phyloP scores from a whole-genome alignment of 2,888 invertebrate species.

The Polyommatus iphigenia region DNA sequence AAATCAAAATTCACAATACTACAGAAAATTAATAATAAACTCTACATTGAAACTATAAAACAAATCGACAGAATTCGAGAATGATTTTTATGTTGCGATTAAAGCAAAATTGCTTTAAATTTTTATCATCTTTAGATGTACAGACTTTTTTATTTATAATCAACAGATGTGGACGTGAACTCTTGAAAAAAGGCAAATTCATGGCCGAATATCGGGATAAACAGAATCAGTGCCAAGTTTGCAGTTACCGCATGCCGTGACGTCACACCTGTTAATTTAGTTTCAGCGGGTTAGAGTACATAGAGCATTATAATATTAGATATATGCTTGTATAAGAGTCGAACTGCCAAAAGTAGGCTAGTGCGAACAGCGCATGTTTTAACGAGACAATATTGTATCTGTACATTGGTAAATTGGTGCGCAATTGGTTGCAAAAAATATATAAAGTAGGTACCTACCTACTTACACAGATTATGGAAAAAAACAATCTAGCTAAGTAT shows the following conservation, averaged over 20 bases:
- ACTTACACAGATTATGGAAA: too few relatives aligned
- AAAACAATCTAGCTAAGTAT: too few relatives aligned
- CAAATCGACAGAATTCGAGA: not conserved
- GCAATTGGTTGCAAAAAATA: too few relatives aligned
- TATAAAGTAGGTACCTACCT: too few relatives aligned
- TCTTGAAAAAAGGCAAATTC: conserved; percentile 53
- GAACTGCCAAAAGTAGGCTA: not conserved
- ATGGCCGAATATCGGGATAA: conserved; percentile 60
- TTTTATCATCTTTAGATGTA: not conserved
- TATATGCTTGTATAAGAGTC: not conserved
- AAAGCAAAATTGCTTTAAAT: not conserved
- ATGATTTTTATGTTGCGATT: not conserved
- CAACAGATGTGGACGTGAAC: conserved; percentile 58
- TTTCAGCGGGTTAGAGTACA: not conserved
- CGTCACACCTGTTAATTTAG: conserved; percentile 49
- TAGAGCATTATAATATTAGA: not conserved
- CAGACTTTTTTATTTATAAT: not conserved
- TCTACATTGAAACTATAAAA: not conserved
- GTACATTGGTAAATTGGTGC: too few relatives aligned
- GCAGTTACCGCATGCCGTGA: conserved; percentile 50
- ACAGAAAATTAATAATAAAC: not conserved
- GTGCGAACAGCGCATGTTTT: not conserved
- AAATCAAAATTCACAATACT: not conserved
- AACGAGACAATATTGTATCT: too few relatives aligned
- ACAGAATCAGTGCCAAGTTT: conserved; percentile 60